Evolutionary conservation across 2,797 vertebrate genomes (phyloP), one percentile per base, ranked within the genome.

Genomic region (Hemitrygon akajei): DNA sequence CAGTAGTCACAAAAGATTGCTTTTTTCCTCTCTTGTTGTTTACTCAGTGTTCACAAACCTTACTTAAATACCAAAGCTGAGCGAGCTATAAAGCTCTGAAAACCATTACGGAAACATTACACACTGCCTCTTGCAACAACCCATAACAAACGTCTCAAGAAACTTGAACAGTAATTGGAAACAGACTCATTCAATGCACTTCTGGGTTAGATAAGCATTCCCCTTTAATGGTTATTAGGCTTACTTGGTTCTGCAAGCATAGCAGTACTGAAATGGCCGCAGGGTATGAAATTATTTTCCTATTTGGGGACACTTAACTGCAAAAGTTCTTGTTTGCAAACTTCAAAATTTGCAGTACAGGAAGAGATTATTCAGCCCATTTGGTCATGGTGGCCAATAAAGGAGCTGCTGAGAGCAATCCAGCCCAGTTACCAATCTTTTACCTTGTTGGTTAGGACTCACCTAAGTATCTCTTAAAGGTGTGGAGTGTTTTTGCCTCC

Each of bases 41-140:
- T 93, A 76, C 73, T 76, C 40, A 93, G 71, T 40, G 73, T 58
- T 93, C 37, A 56, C 91, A 76, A 76, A 75, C 71, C 66, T 92
- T 66, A 69, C 34, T 91, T 47, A 56, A 75, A 93, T 60, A 69
- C n/a, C n/a, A 66, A 89, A 89, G 34, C n/a, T 66, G 66, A 22
- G 66, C 27, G 71, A 58, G 1, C 10, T 56, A 30, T 75, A 56
- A 18, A 30, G 40, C 37, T 75, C 27, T 76, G 40, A 93, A n/a
- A 93, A n/a, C 86, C 91, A 73, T 75, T 93, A 93, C 10, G 27
- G 66, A 93, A 93, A 76, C 69, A 93, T 76, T 76, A n/a, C 91
- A 56, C 91, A 56, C n/a, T 75, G 71, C 71, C 22, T 93, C 91
- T 76, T 93, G 16, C 40, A 93, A n/a, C 71, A 93, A 93, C 71